Evolutionary conservation across 2,888 invertebrate species (phyloP), one percentile per base, ranked within the genome.

Genomic region (Heliconius erato): DNA sequence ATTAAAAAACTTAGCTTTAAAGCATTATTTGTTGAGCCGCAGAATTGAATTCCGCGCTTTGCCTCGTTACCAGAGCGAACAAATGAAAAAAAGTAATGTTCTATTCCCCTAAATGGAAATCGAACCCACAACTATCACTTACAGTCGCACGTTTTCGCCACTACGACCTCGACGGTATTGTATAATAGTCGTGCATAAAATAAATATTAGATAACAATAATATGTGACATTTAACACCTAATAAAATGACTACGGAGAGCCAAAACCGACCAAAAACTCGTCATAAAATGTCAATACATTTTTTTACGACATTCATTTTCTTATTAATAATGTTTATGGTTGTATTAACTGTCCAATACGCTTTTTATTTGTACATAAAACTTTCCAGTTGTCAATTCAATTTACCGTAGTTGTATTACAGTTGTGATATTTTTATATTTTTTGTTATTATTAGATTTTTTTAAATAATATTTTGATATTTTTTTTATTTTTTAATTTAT

Each of bases 271-370:
- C 80, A 65, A 69, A 74, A 59, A 78, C 74, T 44, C 35, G 65
- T 79, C 81, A 80, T 84, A 84, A 84, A 84, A 84, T 82, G 54
- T 63, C 79, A 72, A 83, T 80, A 82, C 81, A 44, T 19, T 82
- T 82, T 71, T 84, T 83, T 82, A 84, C 72, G 78, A 83, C 79
- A 79, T 74, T 69, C 59, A 65, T 74, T 80, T 80, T 68, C 80
- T 79, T 79, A 79, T 79, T 79, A 76, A 74, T 74, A 65, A 78
- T 74, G 40, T 79, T 69, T 82, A 74, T 76, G 80, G 78, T 44
- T 35, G 19, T 54, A 14, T 82, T 74, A 67, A 82, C 63, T 78
- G 49, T 59, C 44, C 28, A 74, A 23, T 79, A 69, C 26, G 63
- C 28, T 68, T 79, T 80, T 82, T 82, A 82, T 82, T 82, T 74